Evolutionary conservation across 2,113 vertebrate genomes (phyloP), one percentile per base, ranked within the genome.

Genomic region (Corythornis madagascariensis): DNA sequence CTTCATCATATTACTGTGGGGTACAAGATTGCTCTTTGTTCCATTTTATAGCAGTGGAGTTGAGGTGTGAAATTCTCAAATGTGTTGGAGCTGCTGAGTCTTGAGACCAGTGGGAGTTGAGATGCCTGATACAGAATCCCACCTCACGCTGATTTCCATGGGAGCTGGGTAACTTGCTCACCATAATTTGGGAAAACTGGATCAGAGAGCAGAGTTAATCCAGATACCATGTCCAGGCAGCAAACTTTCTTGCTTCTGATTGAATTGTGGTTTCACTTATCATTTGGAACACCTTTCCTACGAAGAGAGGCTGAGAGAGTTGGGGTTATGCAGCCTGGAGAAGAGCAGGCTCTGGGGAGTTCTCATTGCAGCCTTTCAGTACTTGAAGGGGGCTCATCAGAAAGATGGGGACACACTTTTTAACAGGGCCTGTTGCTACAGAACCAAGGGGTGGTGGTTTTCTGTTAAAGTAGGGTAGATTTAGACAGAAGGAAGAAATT

Each of bases 101-200:
- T 64, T 52, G 53, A 88, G 77, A 60, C 89, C 24, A 69, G 21
- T 11, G 21, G 16, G 35, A 87, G 47, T 43, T 45, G 47, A 50
- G 47, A 22, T 55, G 53, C 12, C 38, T 3, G 6, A 45, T 0
- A 4, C 0, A 55, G 45, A 65, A 17, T 19, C 35, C 16, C 8
- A 74, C 20, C 40, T 83, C 45, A 25, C 0, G 0, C 38, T 57
- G 61, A 14, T 53, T 64, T 65, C 35, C 56, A 0, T 52, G 70
- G 66, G 74, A 91, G 15, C 57, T 61, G 2, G 52, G 13, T 60
- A 47, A 67, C 60, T 86, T 86, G 29, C 59, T 42, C 33, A 50
- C 69, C 48, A 42, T 75, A 67, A 70, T 31, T 11, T 70, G 22
- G 29, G 29, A 67, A 84, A 57, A 75, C 10, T 50, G 50, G 83